phyloP scores from a whole-genome alignment of 2,797 vertebrate species.

The Picus viridis region DNA sequence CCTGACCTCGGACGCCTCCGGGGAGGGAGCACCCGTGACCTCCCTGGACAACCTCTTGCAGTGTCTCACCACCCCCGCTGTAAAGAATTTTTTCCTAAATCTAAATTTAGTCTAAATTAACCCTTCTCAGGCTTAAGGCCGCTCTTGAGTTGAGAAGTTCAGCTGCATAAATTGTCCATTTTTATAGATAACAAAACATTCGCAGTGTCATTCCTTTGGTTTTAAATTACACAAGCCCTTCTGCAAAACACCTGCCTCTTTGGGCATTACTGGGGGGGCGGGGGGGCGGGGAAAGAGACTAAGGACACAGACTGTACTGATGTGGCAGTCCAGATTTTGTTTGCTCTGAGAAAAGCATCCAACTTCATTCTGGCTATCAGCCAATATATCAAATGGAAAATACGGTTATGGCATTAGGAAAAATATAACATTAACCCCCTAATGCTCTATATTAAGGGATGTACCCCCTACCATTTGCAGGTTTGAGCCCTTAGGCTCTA shows the following conservation, averaged over 20 bases:
- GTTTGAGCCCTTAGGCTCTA: conserved; percentile 50
- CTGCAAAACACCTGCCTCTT: background rate
- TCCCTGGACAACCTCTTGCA: too few relatives aligned
- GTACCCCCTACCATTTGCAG: conserved; percentile 45
- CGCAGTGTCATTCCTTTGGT: background rate
- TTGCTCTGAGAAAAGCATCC: conserved; percentile 23
- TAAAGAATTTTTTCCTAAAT: too few relatives aligned
- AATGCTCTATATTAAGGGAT: conserved; percentile 27
- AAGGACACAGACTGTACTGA: background rate
- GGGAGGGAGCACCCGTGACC: too few relatives aligned
- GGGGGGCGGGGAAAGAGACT: too few relatives aligned
- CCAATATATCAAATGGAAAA: conserved; percentile 48
- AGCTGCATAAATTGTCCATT: background rate
- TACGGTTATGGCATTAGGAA: background rate
- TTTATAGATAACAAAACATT: background rate
- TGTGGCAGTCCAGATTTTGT: background rate
- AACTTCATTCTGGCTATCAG: conserved; percentile 21
- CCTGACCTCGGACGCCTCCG: too few relatives aligned
- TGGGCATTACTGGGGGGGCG: background rate
- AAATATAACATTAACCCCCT: conserved; percentile 52
- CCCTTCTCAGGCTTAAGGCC: too few relatives aligned
- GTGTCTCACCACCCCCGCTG: too few relatives aligned
- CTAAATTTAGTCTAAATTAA: too few relatives aligned
- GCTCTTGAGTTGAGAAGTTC: background rate
- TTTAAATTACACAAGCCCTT: background rate